Evolutionary conservation across 1,140 invertebrate species (phyloP).

Genomic region (Aricia agestis): DNA sequence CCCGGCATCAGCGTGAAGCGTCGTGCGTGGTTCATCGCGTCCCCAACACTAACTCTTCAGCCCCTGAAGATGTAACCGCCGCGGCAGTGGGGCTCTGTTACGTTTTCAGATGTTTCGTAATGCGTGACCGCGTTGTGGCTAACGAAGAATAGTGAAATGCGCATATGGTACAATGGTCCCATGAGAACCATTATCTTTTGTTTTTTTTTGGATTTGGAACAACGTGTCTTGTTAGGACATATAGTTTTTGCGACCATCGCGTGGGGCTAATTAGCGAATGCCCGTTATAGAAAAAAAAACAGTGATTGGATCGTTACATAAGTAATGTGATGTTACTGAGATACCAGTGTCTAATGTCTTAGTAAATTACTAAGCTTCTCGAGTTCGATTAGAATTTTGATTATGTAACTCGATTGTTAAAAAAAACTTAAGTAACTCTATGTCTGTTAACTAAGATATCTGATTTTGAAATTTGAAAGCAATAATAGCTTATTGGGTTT

Average conservation of each 20-base stretch:
- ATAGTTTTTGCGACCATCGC: not conserved
- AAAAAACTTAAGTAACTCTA: not conserved
- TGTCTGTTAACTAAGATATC: not conserved
- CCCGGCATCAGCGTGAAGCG: conserved; percentile 85
- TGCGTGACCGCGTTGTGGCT: conserved; percentile 41
- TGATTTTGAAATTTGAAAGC: not conserved
- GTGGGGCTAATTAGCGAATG: not conserved
- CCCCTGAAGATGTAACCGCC: conserved; percentile 38
- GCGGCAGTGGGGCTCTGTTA: conserved; percentile 58
- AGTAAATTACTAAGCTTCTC: not conserved
- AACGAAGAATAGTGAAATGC: conserved; percentile 21
- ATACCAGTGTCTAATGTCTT: not conserved
- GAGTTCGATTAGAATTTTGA: not conserved
- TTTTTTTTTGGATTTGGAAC: not conserved
- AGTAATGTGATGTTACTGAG: not conserved
- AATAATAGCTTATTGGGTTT: too few species aligned
- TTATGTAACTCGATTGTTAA: not conserved
- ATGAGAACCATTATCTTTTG: not conserved
- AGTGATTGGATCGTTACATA: not conserved
- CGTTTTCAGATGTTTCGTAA: conserved; percentile 65
- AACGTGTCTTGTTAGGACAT: not conserved
- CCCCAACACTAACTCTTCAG: conserved; percentile 43
- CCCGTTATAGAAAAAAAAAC: not conserved
- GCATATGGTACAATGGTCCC: conserved; percentile 17
- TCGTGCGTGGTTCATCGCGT: conserved; percentile 68